Conservation (phyloP, 2,113 vertebrate genomes). For the Dicrurus megarhynchus region DNA sequence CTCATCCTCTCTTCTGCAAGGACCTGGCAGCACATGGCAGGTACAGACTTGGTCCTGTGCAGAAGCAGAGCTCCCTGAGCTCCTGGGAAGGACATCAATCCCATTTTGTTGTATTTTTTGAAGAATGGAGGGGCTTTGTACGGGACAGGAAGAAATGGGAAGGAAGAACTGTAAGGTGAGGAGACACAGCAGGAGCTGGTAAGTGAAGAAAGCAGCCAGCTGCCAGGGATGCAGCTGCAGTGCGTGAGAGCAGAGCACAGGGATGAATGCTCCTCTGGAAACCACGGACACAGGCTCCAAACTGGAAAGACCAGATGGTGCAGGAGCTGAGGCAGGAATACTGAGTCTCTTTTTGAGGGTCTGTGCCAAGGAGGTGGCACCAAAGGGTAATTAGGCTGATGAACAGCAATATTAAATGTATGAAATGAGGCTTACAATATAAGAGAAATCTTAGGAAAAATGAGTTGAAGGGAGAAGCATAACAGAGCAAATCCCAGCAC, state of each 20-base stretch:
- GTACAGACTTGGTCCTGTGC: no score
- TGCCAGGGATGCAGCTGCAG: not conserved
- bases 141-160: not conserved
- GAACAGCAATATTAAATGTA: not conserved
- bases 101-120: rapidly evolving
- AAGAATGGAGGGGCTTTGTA: not conserved
- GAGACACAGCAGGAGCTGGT: not conserved
- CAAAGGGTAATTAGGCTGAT: conserved; percentile 1
- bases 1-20: not conserved
- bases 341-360: not conserved
- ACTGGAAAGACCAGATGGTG: not conserved
- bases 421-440: not conserved
- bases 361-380: not conserved
- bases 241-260: not conserved
- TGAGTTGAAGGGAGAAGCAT: not conserved
- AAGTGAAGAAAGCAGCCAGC: not conserved
- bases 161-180: not conserved
- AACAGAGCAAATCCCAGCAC: not conserved
- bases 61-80: not conserved
- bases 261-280: not conserved
- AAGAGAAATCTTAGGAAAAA: not conserved
- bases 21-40: not conserved
- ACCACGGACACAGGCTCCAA: not conserved
- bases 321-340: not conserved
- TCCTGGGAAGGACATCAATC: not conserved